Conservation (phyloP, 2,888 invertebrate genomes). For the Nymphalis c-album region DNA sequence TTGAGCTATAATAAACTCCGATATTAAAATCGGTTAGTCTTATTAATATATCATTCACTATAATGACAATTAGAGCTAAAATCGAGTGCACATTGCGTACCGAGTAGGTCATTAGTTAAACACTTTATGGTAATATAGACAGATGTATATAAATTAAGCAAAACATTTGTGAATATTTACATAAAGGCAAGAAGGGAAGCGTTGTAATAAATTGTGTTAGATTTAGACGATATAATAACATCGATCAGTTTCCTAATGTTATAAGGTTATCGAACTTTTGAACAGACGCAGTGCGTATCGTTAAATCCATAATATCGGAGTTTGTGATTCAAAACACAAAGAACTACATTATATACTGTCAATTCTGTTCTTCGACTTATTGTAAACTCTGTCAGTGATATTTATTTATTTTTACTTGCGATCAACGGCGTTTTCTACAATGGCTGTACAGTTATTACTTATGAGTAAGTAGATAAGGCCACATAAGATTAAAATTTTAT, state of each 20-base stretch:
- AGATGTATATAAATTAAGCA: background rate
- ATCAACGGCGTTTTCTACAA: no score
- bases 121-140: slow-evolving; percentile 2
- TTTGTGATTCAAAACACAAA: slow-evolving; percentile 26
- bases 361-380: slow-evolving; percentile 8
- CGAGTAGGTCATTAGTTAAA: background rate
- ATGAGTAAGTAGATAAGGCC: no score
- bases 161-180: slow-evolving; percentile 3
- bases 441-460: no score
- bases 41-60: background rate
- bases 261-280: slow-evolving; percentile 33
- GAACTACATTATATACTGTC: slow-evolving; percentile 15
- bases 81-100: background rate
- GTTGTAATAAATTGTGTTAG: background rate
- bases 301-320: slow-evolving; percentile 22
- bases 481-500: no score
- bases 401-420: no score
- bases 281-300: slow-evolving; percentile 35
- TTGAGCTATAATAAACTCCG: background rate
- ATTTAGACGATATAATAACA: slow-evolving; percentile 25
- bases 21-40: background rate
- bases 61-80: background rate
- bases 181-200: background rate
- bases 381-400: background rate
- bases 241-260: slow-evolving; percentile 26